Evolutionary conservation across 2,797 vertebrate species (phyloP), one percentile per base, ranked within the genome.

Genomic region (Pelodytes ibericus): DNA sequence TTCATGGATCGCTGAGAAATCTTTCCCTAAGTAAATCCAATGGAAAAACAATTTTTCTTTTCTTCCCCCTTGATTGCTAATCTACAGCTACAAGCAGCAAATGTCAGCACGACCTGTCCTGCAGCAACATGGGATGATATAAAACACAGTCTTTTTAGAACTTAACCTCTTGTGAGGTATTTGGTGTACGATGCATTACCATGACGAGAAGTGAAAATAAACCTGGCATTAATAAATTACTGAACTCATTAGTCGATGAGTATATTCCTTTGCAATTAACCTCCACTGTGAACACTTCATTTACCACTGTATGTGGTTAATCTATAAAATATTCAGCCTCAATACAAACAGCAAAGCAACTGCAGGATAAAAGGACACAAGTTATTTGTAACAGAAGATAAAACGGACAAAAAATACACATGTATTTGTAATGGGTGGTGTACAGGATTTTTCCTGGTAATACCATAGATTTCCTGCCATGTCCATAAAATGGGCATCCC

Each of bases 71-170:
- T 70, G 36, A 39, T 73, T 68, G 20, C 20, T 79, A 69, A 73
- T 69, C 57, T 74, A 56, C 31, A 47, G 56, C 24, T 72, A 74
- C 47, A 74, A 16, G 47, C 62, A 72, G 30, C 29, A 67, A 63
- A 79, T 72, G 77, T 69, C 77, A 69, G 57, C 33, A n/a, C 24
- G 71, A 73, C 71, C 77, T 79, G 77, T 63, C 58, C 58, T 44
- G 31, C 41, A 39, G 15, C 26, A 62, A 60, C 10, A 7, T 8
- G 26, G 53, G 26, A 79, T 56, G 77, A 69, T 56, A 61, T 44
- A 56, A 79, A 69, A 33, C 58, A 70, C 15, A 57, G 67, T 30
- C 63, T 78, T 20, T 59, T 72, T 27, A 47, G 15, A 64, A 61
- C 31, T 61, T 26, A 65, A 76, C 33, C 18, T 64, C 44, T 44